Percentiles rank a stretch among this genome's conserved stretches.
These are phyloP conservation scores for Karalla daura DNA, from an alignment of 2,797 vertebrate genomes.

Conservation along the genomic window DNA sequence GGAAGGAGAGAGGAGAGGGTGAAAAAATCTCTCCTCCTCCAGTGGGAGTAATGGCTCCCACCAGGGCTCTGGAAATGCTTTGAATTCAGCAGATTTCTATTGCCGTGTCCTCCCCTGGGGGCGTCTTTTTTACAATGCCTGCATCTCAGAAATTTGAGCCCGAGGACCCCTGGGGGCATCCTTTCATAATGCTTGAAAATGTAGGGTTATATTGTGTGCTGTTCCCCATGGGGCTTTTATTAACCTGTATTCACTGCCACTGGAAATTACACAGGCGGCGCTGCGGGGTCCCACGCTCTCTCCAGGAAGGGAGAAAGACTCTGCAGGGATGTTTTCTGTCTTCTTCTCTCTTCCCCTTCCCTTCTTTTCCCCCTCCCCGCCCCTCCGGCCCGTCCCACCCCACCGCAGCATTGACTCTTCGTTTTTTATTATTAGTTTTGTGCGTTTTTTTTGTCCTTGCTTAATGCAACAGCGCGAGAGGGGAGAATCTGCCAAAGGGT, in stretches of 20 bases:
- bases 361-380: slow-evolving; percentile 12
- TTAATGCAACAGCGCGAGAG: slow-evolving; percentile 99
- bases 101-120: slow-evolving; percentile 89
- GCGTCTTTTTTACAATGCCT: slow-evolving; percentile 88
- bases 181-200: slow-evolving; percentile 95
- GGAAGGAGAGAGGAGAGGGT: slow-evolving; percentile 66
- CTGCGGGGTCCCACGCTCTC: slow-evolving; percentile 86
- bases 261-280: slow-evolving; percentile 91
- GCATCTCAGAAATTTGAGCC: slow-evolving; percentile 92
- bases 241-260: slow-evolving; percentile 93
- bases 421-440: too few relatives aligned
- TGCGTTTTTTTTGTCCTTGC: slow-evolving; percentile 76
- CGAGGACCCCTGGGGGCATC: slow-evolving; percentile 89
- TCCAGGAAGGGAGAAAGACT: slow-evolving; percentile 90
- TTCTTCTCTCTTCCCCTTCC: slow-evolving; percentile 72
- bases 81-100: slow-evolving; percentile 94
- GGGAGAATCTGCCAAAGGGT: slow-evolving; percentile 99
- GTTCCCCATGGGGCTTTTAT: slow-evolving; percentile 92
- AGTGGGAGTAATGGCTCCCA: slow-evolving; percentile 90
- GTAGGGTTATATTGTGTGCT: slow-evolving; percentile 93
- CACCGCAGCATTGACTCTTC: slow-evolving; percentile 70
- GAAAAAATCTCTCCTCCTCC: slow-evolving; percentile 74
- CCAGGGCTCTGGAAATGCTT: slow-evolving; percentile 91
- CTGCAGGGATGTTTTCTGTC: slow-evolving; percentile 95
- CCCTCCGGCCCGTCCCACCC: slow-evolving; percentile 53